Base-by-base conservation (phyloP, 2,888 invertebrate species). In the Melinaea menophilus region DNA sequence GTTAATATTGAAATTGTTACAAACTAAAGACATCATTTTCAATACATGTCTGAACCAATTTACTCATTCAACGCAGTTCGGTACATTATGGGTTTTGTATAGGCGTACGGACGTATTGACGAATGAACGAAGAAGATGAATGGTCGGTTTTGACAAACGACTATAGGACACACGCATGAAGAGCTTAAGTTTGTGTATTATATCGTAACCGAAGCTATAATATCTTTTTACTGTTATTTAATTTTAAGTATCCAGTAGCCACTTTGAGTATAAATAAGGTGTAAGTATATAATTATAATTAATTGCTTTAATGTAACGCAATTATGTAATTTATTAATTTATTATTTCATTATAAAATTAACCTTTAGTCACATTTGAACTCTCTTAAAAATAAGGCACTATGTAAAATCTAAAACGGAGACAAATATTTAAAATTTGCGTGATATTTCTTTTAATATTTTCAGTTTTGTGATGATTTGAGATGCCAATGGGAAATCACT, bases 81-180 rank as follows among this genome's bases (percentile, higher is more conserved):
- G 65, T 68, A 68, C 63, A 68, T 68, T 66, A 70, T 66, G 65
- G 67, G 62, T 64, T 70, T 69, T 66, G 67, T 67, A 62, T 64
- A 67, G 64, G 64, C 69, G 61, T 65, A 61, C 61, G 59, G 66
- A 69, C 64, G 64, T 61, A 65, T 67, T 84, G 83, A 82, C 78
- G 80, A 82, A 85, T 84, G 84, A 79, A 77, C 73, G 72, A 46
- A 56, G 73, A 84, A 85, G 85, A 85, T 81, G 77, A 82, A 85
- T 85, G 79, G 72, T 71, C 69, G 68, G 69, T 74, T 41, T 72
- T 84, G 85, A 85, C 83, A 85, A 85, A 85, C 78, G 83, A 82
- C 74, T 71, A 64, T 65, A 69, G 71, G 69, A 69, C 73, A 71
- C 73, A 75, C 75, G 77, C 75, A 68, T 63, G 66, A 57, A 71